phyloP scores from a whole-genome alignment of 2,797 vertebrate species.

The Lithobates pipiens region DNA sequence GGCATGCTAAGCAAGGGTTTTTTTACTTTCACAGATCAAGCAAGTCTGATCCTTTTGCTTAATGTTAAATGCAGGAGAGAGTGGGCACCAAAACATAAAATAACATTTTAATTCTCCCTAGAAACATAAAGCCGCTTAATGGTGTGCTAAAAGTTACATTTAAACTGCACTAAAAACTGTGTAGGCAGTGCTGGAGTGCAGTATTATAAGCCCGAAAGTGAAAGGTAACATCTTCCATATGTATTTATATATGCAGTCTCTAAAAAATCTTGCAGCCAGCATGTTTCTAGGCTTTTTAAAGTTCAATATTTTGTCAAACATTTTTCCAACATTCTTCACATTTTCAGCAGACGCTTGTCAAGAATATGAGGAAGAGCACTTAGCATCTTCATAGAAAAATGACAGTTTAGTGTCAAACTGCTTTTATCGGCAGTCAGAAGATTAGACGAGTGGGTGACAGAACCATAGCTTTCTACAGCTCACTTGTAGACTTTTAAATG shows the following conservation, averaged over 20 bases:
- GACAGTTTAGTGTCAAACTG: slow-evolving; percentile 47
- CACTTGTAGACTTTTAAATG: slow-evolving; percentile 4
- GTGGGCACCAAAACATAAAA: neutral
- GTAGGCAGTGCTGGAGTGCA: neutral
- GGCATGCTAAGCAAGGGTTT: too few species aligned
- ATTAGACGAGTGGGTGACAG: slow-evolving; percentile 31
- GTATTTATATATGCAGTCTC: neutral
- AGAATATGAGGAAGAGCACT: slow-evolving; percentile 39
- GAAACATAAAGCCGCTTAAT: neutral
- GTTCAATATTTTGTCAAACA: slow-evolving; percentile 33
- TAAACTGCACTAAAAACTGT: neutral
- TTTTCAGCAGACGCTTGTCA: slow-evolving; percentile 24
- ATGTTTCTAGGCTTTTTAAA: neutral
- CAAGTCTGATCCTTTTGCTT: neutral
- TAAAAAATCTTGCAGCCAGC: neutral
- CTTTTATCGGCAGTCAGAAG: slow-evolving; percentile 38
- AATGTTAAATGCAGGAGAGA: neutral
- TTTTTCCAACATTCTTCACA: slow-evolving; percentile 21
- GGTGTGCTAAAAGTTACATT: neutral
- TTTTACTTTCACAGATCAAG: too few species aligned
- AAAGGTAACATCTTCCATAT: neutral
- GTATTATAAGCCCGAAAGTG: neutral
- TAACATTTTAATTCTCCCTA: neutral
- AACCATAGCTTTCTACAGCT: neutral
- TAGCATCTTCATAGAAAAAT: slow-evolving; percentile 54